phyloP scores from a whole-genome alignment of 2,113 vertebrate genomes.

The Microtus montanus region DNA sequence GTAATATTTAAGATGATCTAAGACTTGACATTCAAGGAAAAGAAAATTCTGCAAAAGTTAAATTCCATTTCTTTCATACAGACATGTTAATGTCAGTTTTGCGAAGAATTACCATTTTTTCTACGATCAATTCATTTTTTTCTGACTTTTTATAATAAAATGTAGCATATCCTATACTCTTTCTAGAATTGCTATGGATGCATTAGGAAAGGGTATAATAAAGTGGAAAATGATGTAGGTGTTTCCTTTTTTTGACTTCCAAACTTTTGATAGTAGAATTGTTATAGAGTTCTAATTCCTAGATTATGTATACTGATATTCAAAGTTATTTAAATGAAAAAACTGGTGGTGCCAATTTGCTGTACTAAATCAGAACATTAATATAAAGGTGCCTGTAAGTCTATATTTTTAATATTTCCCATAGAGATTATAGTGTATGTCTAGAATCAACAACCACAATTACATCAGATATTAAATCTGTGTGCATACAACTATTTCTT shows the following conservation, averaged over 20 bases:
- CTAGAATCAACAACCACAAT: neutral
- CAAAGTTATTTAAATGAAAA: neutral
- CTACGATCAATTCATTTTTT: neutral
- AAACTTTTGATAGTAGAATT: neutral
- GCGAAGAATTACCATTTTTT: neutral
- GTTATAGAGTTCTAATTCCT: neutral
- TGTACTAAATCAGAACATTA: neutral
- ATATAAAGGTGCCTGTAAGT: neutral
- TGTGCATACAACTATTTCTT: neutral
- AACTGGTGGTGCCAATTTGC: neutral
- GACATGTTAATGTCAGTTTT: slow-evolving; percentile 25
- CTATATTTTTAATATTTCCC: neutral
- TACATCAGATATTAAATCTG: neutral
- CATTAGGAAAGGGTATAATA: neutral
- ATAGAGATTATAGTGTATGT: neutral
- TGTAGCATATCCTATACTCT: neutral
- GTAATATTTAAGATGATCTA: slow-evolving; percentile 14
- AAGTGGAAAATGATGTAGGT: neutral
- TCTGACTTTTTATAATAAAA: neutral
- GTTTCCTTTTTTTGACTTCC: neutral
- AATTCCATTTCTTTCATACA: neutral
- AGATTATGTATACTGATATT: neutral
- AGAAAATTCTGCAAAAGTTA: slow-evolving; percentile 12
- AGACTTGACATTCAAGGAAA: slow-evolving; percentile 23
- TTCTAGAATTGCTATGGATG: neutral